These are phyloP conservation scores for Phortica variegata DNA, from an alignment of 1,140 invertebrate species.

Conservation along the genomic window DNA sequence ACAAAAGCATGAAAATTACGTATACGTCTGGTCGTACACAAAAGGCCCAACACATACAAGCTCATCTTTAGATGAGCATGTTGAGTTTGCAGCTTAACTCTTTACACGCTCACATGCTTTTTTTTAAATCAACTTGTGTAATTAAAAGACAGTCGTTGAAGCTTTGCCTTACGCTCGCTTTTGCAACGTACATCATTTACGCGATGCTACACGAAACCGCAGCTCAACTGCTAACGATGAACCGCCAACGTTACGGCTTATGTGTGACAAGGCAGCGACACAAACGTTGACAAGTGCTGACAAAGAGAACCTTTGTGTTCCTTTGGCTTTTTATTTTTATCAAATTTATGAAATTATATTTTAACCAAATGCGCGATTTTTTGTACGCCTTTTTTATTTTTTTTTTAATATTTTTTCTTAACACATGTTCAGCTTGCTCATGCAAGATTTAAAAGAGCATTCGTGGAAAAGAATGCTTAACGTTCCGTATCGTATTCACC, in stretches of 20 bases:
- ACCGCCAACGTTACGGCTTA: not conserved
- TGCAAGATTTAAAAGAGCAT: too few species aligned
- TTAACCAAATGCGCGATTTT: constrained; percentile 22
- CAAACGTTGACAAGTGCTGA: too few species aligned
- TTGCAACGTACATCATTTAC: constrained; percentile 7
- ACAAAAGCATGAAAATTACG: too few species aligned
- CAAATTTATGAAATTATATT: constrained; percentile 26
- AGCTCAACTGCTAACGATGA: not conserved
- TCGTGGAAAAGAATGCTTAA: too few species aligned
- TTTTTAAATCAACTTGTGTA: constrained; percentile 29
- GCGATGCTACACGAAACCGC: constrained; percentile 8
- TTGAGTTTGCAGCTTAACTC: constrained; percentile 9
- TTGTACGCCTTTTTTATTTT: constrained; percentile 13
- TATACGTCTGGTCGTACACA: constrained; percentile 40
- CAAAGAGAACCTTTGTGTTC: too few species aligned
- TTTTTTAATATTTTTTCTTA: too few species aligned
- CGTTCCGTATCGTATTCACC: too few species aligned
- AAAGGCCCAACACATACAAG: constrained; percentile 10
- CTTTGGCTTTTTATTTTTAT: constrained; percentile 13
- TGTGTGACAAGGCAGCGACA: not conserved
- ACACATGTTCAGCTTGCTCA: too few species aligned
- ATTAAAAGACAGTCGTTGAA: constrained; percentile 38
- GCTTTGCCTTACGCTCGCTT: not conserved
- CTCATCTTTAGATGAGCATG: not conserved
- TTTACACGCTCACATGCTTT: constrained; percentile 28